phyloP scores from a whole-genome alignment of 2,113 vertebrate genomes.

The Tupaia chinensis region DNA sequence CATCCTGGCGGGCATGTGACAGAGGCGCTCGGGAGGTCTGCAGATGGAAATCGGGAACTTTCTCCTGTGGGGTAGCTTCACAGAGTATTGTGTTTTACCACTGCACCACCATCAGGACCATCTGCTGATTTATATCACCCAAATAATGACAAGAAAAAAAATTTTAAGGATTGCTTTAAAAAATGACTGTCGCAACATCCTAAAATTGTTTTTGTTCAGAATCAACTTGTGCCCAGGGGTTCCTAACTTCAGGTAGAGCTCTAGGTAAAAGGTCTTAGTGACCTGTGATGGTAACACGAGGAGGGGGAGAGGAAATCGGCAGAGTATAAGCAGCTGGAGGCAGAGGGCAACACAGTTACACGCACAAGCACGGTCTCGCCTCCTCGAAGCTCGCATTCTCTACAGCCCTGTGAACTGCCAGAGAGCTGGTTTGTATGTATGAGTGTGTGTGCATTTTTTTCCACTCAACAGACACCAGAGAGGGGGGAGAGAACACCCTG shows the following conservation, averaged over 20 bases:
- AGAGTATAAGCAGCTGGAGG: not conserved
- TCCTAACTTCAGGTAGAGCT: not conserved
- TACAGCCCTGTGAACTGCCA: not conserved
- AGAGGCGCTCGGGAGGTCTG: too few relatives aligned
- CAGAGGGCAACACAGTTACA: not conserved
- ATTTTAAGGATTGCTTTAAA: not conserved
- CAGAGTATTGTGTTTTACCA: too few relatives aligned
- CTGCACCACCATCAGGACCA: too few relatives aligned
- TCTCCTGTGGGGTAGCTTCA: too few relatives aligned
- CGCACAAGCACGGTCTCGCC: not conserved
- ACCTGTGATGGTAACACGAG: not conserved
- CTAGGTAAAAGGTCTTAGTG: not conserved
- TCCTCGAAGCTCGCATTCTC: not conserved
- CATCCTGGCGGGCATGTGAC: too few relatives aligned
- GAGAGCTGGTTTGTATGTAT: not conserved
- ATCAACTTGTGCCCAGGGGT: not conserved
- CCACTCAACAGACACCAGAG: too few relatives aligned
- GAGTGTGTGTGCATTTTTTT: too few relatives aligned
- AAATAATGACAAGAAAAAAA: slow-evolving; percentile 39
- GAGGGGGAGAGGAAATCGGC: not conserved
- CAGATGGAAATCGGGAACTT: too few relatives aligned
- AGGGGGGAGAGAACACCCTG: too few relatives aligned
- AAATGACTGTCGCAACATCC: not conserved
- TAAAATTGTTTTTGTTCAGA: not conserved
- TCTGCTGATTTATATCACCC: slow-evolving; percentile 1